These are phyloP conservation scores for Eira barbara DNA, from an alignment of 2,113 vertebrate species.

Conservation along the genomic window DNA sequence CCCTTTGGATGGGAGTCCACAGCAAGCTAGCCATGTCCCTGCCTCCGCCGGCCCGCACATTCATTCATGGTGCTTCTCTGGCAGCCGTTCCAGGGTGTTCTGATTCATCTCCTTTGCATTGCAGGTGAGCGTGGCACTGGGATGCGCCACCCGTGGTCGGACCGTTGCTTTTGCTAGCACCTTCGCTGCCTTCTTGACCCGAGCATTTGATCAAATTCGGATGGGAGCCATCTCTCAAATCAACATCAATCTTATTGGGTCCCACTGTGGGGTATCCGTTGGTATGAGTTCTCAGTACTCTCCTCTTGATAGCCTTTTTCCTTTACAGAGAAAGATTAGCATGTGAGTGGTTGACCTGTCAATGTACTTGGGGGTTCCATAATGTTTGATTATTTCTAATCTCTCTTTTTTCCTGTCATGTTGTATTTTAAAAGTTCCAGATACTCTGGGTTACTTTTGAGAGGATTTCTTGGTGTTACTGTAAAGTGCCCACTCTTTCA, in stretches of 20 bases:
- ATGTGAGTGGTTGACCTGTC: neutral
- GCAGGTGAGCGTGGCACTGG: slow-evolving; percentile 90
- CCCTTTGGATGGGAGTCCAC: neutral
- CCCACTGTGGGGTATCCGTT: slow-evolving; percentile 89
- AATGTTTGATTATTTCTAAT: neutral
- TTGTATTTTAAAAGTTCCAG: neutral
- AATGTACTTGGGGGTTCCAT: neutral
- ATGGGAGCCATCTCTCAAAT: slow-evolving; percentile 87
- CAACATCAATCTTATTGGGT: slow-evolving; percentile 89
- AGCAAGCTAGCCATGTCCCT: neutral
- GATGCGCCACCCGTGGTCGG: slow-evolving; percentile 86
- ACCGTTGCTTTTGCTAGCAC: slow-evolving; percentile 88
- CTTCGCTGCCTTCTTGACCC: slow-evolving; percentile 88
- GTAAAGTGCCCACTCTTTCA: neutral
- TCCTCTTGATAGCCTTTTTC: neutral
- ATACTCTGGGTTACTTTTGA: neutral
- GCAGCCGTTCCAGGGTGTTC: neutral
- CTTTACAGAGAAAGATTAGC: neutral
- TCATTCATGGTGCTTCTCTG: neutral
- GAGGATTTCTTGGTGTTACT: neutral
- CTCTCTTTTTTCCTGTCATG: neutral
- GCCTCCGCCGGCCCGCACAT: neutral
- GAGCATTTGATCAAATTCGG: slow-evolving; percentile 90
- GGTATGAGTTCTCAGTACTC: slow-evolving; percentile 79
- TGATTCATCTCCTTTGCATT: neutral